These are phyloP conservation scores for Acromyrmex echinatior DNA, from an alignment of 1,140 invertebrate species.

Conservation along the genomic window DNA sequence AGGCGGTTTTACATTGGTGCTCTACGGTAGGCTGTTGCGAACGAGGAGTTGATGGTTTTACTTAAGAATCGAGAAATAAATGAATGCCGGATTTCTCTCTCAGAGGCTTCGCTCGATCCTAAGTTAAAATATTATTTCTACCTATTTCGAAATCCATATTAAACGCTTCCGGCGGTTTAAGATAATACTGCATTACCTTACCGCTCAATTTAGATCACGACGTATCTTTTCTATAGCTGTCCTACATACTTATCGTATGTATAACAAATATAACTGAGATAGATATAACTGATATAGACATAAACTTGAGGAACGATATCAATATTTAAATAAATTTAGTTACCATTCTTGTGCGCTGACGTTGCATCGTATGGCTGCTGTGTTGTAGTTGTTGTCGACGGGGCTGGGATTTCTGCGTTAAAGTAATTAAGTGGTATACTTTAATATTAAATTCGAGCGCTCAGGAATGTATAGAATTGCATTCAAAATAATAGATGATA, in stretches of 20 bases:
- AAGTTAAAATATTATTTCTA: constrained; percentile 51
- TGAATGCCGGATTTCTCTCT: constrained; percentile 35
- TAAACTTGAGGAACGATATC: constrained; percentile 4
- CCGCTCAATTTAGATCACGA: constrained; percentile 25
- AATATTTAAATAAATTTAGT: constrained; percentile 50
- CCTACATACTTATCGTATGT: constrained; percentile 6
- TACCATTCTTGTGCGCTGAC: constrained; percentile 81
- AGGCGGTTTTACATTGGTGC: constrained; percentile 69
- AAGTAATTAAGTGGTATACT: constrained; percentile 28
- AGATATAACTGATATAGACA: constrained; percentile 17
- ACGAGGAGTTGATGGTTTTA: constrained; percentile 37
- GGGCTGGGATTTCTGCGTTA: constrained; percentile 90
- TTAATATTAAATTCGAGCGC: neutral
- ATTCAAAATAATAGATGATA: neutral
- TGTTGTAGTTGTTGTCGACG: constrained; percentile 89
- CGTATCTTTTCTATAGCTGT: constrained; percentile 17
- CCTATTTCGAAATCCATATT: constrained; percentile 53
- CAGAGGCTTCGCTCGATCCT: constrained; percentile 21
- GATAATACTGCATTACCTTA: constrained; percentile 16
- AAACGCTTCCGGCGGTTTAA: constrained; percentile 8
- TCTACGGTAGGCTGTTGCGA: constrained; percentile 29
- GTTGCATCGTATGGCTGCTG: constrained; percentile 85
- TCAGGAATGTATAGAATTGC: constrained; percentile 2
- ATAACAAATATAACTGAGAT: neutral
- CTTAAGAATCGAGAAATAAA: constrained; percentile 47